phyloP scores from a whole-genome alignment of 2,797 vertebrate species.

The Graptemys geographica region DNA sequence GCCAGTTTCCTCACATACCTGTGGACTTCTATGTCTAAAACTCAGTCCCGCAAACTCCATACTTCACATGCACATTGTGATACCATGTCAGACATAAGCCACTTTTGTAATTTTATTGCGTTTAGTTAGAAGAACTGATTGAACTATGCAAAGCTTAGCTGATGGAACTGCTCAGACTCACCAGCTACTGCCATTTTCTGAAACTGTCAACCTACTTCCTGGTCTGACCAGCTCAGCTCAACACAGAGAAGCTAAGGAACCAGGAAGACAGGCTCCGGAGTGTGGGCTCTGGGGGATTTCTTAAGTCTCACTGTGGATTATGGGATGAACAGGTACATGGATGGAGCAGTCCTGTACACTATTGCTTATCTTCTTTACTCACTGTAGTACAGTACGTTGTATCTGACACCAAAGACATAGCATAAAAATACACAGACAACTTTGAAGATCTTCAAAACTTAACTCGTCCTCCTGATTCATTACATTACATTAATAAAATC shows the following conservation, averaged over 20 bases:
- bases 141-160: conserved; percentile 14
- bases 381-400: background rate
- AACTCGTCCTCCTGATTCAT: background rate
- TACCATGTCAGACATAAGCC: background rate
- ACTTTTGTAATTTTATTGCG: background rate
- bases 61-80: background rate
- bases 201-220: background rate
- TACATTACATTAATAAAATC: conserved; percentile 6
- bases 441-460: background rate
- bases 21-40: conserved; percentile 8
- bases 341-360: background rate
- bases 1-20: background rate
- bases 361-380: background rate
- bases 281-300: background rate
- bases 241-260: background rate
- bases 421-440: background rate
- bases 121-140: background rate
- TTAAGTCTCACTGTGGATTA: background rate
- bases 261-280: background rate
- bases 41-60: background rate
- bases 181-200: background rate
- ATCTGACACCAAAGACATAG: background rate
- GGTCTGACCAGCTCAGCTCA: background rate
- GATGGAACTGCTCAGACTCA: background rate
- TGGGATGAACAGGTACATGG: background rate